Percentiles rank a stretch among this genome's conserved stretches.
These are phyloP conservation scores for Hirtodrosophila duncani DNA, from an alignment of 2,888 invertebrate species.

Conservation along the genomic window DNA sequence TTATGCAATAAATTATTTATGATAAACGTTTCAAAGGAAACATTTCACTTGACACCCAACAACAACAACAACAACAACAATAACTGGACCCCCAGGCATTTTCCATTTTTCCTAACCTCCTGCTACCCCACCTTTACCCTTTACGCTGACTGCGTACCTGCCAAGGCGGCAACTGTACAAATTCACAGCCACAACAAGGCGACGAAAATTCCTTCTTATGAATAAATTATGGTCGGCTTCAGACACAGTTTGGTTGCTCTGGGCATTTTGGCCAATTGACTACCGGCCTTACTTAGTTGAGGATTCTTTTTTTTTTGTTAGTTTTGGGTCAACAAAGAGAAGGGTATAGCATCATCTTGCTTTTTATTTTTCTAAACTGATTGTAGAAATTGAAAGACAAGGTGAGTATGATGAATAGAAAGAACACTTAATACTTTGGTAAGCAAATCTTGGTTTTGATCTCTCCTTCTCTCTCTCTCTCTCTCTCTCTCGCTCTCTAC, in stretches of 20 bases:
- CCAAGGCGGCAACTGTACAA: conserved; percentile 48
- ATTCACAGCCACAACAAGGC: conserved; percentile 48
- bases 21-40: conserved; percentile 53
- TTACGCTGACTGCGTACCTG: conserved; percentile 37
- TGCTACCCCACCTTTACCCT: background rate
- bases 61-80: conserved; percentile 8
- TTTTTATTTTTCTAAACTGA: no score
- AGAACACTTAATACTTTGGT: no score
- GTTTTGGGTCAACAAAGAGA: no score
- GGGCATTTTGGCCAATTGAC: no score
- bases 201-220: conserved; percentile 65
- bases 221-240: conserved; percentile 60
- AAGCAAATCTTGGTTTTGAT: conserved; percentile 20
- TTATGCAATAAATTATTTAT: conserved; percentile 67
- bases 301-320: no score
- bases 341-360: no score
- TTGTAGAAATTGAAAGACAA: no score
- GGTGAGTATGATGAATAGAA: no score
- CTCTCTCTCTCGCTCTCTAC: background rate
- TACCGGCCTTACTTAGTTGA: no score
- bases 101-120: background rate
- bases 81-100: conserved; percentile 8
- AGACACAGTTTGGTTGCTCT: background rate
- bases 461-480: conserved; percentile 1
- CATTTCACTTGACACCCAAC: conserved; percentile 45